Evolutionary conservation across 2,797 vertebrate species (phyloP).

Genomic region (Fringilla coelebs): DNA sequence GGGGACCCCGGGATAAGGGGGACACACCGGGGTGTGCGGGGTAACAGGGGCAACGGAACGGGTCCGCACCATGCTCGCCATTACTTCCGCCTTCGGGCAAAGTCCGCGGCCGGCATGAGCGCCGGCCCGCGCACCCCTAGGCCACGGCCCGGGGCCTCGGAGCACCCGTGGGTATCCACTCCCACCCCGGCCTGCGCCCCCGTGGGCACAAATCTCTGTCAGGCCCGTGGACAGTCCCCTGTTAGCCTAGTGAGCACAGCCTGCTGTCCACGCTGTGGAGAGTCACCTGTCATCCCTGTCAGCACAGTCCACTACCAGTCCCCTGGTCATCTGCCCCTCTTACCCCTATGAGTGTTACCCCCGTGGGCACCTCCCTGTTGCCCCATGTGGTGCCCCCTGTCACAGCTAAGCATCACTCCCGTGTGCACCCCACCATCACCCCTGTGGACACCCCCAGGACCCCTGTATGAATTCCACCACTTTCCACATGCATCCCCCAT

Average conservation of each 20-base stretch:
- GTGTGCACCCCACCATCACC: neutral
- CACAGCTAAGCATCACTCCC: neutral
- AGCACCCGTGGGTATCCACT: neutral
- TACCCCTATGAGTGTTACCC: no score
- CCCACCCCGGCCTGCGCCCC: neutral
- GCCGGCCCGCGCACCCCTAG: no score
- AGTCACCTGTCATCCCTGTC: neutral
- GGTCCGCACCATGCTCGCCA: no score
- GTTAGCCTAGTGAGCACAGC: neutral
- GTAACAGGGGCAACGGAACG: no score
- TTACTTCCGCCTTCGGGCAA: neutral
- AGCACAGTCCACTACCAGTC: neutral
- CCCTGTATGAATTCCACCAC: neutral
- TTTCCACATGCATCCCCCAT: neutral
- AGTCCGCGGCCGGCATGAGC: neutral
- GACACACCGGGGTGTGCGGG: neutral
- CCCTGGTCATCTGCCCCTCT: neutral
- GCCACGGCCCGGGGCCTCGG: neutral
- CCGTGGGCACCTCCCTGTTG: neutral
- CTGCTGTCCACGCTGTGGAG: neutral
- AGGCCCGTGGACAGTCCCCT: no score
- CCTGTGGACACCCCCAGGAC: neutral
- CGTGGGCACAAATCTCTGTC: no score
- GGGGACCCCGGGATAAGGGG: rapidly evolving
- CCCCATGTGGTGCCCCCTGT: no score